Base-by-base conservation (phyloP, 2,888 invertebrate species). In the Ormyrus labotus region DNA sequence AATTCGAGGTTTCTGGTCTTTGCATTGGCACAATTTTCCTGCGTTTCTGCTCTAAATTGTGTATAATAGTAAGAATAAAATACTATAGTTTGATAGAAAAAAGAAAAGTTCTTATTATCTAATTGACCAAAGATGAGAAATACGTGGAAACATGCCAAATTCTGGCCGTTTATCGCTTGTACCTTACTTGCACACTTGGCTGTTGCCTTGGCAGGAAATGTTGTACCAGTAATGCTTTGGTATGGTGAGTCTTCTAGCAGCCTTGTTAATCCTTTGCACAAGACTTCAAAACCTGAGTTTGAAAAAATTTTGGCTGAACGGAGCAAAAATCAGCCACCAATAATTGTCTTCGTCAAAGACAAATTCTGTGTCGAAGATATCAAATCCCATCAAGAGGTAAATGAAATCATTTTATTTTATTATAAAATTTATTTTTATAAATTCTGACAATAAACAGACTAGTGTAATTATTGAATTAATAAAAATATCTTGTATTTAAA, bases 351-450 rank as follows among this genome's bases (percentile, higher is more conserved):
- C 85, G 87, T 92, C 51, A 93, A 92, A 76, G 91, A 92, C 81
- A 92, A 92, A 8, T 85, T 94, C 0, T 94, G 94, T 13, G 91
- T 92, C 2, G 94, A 94, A 87, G 94, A 94, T 89, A 92, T 94
- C 74, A 92, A 92, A 5, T 88, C 89, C 78, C 92, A 92, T 87
- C 92, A 91, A 83, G 87, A 86, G 64, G 91, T 92, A 10, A 58
- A 10, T 68, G 8, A 9, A 53, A 53, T 53, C 9, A 53, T 53
- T 53, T 53, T 53, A 9, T 10, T 53, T 53, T 10, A 60, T 60
- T 2, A 13, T 7, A 58, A 58, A 58, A 58, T 8, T 60, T 60
- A 13, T 60, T 19, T 60, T 13, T 8, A 60, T 13, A 19, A 60
- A 19, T 13, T 34, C 19, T 19, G 53, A 9, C 5, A 53, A 10